Percentiles rank a stretch among this genome's conserved stretches.
Conservation (phyloP, 1,140 invertebrate genomes). For the Babylonia areolata region DNA sequence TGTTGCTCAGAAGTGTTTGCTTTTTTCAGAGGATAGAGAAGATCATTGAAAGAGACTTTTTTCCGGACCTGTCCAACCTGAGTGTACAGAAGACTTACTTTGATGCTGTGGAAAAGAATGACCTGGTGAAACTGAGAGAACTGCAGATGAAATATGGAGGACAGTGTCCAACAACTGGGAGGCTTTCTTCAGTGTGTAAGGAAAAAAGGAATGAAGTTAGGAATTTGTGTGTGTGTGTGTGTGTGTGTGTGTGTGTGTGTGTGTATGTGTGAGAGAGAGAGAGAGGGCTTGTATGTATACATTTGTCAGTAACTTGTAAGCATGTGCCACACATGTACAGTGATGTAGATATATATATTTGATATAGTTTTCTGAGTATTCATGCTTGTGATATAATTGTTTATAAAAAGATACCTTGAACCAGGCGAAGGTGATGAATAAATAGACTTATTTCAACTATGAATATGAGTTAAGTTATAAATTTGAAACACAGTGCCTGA, state of each 20-base stretch:
- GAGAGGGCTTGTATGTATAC: too few relatives aligned
- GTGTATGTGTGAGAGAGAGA: constrained; percentile 24
- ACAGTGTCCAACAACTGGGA: constrained; percentile 77
- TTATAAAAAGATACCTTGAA: too few relatives aligned
- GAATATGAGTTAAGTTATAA: too few relatives aligned
- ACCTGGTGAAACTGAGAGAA: constrained; percentile 89
- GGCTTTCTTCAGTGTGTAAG: constrained; percentile 60
- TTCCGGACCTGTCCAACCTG: constrained; percentile 94
- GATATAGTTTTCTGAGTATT: too few relatives aligned
- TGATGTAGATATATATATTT: too few relatives aligned
- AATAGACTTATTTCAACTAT: too few relatives aligned
- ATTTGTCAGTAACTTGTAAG: too few relatives aligned
- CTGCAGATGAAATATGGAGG: constrained; percentile 91
- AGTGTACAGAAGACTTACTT: constrained; percentile 95
- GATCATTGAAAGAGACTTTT: constrained; percentile 98
- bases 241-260: constrained; percentile 28
- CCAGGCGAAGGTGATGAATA: too few relatives aligned
- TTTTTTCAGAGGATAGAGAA: constrained; percentile 86
- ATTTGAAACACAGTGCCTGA: too few relatives aligned
- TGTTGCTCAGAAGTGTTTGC: too few relatives aligned
- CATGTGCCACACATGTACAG: too few relatives aligned
- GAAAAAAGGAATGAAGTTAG: background rate
- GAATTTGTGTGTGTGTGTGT: constrained; percentile 23
- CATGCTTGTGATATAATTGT: too few relatives aligned
- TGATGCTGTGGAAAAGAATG: constrained; percentile 92